Conservation (phyloP, 2,888 invertebrate genomes). For the Caradrina clavipalpis region DNA sequence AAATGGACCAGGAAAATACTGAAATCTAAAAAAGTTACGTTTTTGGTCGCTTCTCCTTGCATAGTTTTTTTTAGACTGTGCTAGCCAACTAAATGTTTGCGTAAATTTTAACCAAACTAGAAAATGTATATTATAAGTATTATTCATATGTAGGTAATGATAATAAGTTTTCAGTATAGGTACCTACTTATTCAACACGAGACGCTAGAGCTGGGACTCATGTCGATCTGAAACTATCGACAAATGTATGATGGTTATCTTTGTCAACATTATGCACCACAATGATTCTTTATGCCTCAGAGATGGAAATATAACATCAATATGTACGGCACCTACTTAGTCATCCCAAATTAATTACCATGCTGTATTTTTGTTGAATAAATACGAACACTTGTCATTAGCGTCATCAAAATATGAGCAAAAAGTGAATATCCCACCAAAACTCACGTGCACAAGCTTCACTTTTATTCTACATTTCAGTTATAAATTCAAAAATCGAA, state of each 20-base stretch:
- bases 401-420: too few species aligned
- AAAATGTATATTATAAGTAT: too few species aligned
- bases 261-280: neutral
- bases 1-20: neutral
- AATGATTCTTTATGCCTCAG: neutral
- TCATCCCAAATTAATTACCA: too few species aligned
- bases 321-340: too few species aligned
- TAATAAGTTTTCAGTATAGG: conserved; percentile 20
- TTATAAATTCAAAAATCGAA: neutral
- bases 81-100: too few species aligned
- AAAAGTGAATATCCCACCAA: neutral
- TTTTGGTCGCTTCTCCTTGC: neutral
- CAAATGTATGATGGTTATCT: neutral
- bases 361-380: too few species aligned
- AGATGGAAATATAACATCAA: too few species aligned
- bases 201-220: conserved; percentile 4
- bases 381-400: too few species aligned
- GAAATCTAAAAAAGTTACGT: neutral
- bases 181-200: neutral
- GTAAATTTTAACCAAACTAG: too few species aligned
- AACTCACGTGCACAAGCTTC: too few species aligned
- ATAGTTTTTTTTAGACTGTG: too few species aligned
- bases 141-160: neutral
- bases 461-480: neutral
- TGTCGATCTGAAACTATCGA: conserved; percentile 5